A percentile compares a stretch with the other conserved stretches of the same genome.
These are phyloP conservation scores for Drosophila yakuba DNA, from an alignment of 1,140 invertebrate species.

Conservation along the genomic window DNA sequence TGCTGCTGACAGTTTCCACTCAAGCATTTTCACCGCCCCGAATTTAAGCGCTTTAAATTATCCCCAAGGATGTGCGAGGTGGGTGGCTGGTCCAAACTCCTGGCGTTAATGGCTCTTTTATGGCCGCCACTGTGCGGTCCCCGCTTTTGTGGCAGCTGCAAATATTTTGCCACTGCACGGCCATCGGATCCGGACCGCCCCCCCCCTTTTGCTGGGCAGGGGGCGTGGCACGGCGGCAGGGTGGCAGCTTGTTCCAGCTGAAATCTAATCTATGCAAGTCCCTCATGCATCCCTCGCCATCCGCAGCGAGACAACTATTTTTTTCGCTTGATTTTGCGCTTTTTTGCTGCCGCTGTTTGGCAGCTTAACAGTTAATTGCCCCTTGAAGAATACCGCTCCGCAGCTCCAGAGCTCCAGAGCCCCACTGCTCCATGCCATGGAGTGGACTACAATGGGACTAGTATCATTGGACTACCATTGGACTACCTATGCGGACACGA, in stretches of 20 bases:
- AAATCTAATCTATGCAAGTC: conserved; percentile 79
- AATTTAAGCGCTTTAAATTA: conserved; percentile 71
- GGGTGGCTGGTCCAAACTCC: conserved; percentile 44
- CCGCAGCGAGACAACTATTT: conserved; percentile 51
- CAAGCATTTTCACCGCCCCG: conserved; percentile 19
- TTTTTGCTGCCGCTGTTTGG: conserved; percentile 60
- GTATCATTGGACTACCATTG: conserved; percentile 34
- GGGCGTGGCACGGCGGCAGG: conserved; percentile 6
- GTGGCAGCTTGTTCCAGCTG: conserved; percentile 24
- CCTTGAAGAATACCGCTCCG: conserved; percentile 74
- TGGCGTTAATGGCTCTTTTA: conserved; percentile 81
- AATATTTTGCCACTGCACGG: conserved; percentile 57
- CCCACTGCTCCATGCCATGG: background rate
- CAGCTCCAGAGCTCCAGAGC: conserved; percentile 1
- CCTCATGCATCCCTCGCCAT: conserved; percentile 26
- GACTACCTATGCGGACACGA: conserved; percentile 59
- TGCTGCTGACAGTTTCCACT: conserved; percentile 56
- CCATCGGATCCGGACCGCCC: background rate
- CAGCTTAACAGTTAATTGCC: conserved; percentile 75
- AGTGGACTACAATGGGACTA: conserved; percentile 32
- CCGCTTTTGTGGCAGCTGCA: conserved; percentile 64
- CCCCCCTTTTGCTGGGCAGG: background rate
- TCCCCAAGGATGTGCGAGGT: background rate
- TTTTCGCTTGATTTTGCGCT: conserved; percentile 46
- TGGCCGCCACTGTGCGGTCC: conserved; percentile 67